A percentile compares a stretch with the other conserved stretches of the same genome.
Evolutionary conservation across 2,888 invertebrate genomes (phyloP).

Genomic region (Scaptomyza cyrtandrae): DNA sequence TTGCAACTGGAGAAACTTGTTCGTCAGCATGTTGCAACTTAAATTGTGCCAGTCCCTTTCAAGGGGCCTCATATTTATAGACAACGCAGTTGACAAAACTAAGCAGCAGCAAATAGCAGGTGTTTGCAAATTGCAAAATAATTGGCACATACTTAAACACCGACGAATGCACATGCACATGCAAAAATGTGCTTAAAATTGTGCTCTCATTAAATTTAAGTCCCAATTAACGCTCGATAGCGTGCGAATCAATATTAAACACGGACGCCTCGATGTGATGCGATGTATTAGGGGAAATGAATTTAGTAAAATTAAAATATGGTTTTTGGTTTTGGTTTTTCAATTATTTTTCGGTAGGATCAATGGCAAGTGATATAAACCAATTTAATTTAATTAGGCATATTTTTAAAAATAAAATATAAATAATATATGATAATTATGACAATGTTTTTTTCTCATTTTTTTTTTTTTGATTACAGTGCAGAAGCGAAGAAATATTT

Average conservation of each 20-base stretch:
- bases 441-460: too few relatives aligned
- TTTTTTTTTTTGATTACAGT: too few relatives aligned
- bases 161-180: background rate
- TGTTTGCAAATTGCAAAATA: slow-evolving; percentile 39
- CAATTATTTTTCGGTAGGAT: background rate
- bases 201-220: slow-evolving; percentile 22
- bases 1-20: slow-evolving; percentile 51
- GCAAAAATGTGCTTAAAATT: background rate
- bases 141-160: slow-evolving; percentile 15
- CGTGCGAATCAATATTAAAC: slow-evolving; percentile 27
- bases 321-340: background rate
- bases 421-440: too few relatives aligned
- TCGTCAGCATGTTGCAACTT: slow-evolving; percentile 44
- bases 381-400: background rate
- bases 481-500: too few relatives aligned
- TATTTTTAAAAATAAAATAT: too few relatives aligned
- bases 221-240: slow-evolving; percentile 24
- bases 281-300: background rate
- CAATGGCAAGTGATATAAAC: background rate
- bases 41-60: background rate
- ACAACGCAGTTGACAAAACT: background rate
- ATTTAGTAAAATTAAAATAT: background rate
- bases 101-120: slow-evolving; percentile 8
- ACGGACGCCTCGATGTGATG: background rate
- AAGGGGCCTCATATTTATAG: slow-evolving; percentile 10